A percentile compares a stretch with the other conserved stretches of the same genome.
Evolutionary conservation across 92 coral and sea anemone species (phyloP).

Genomic region (Chrysogorgia sp.): DNA sequence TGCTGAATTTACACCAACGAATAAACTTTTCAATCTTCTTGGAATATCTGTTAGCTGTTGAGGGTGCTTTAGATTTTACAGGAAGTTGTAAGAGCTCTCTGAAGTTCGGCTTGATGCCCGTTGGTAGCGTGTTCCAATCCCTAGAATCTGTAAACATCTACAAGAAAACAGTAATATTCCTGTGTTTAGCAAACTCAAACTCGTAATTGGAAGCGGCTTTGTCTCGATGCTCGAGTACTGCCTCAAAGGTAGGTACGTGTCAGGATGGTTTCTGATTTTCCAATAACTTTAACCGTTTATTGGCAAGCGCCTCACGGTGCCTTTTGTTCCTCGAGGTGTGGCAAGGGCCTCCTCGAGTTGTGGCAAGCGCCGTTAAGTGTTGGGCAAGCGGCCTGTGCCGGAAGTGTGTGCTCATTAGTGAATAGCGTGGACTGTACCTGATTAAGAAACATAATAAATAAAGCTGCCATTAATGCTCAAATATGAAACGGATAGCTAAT

Average conservation of each 20-base stretch:
- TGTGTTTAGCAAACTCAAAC: no score
- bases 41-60: slow-evolving; percentile 44
- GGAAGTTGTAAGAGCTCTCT: slow-evolving; percentile 10
- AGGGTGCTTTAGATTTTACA: slow-evolving; percentile 50
- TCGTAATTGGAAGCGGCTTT: no score
- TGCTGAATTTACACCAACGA: slow-evolving; percentile 37
- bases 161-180: neutral
- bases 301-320: neutral
- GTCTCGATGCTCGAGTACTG: no score
- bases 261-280: neutral
- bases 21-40: slow-evolving; percentile 39
- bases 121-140: neutral
- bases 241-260: no score
- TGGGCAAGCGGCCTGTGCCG: no score
- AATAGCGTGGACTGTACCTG: no score
- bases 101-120: slow-evolving; percentile 17
- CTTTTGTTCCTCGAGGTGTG: neutral
- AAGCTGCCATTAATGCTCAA: neutral
- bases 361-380: neutral
- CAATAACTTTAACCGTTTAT: neutral
- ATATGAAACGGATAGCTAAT: slow-evolving; percentile 39
- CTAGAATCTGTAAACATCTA: neutral
- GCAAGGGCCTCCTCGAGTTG: no score
- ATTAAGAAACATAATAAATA: no score
- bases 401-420: no score